Percentiles rank a stretch among this genome's conserved stretches.
Conservation (phyloP, 2,797 vertebrate species). For the Centropyge bicolor region DNA sequence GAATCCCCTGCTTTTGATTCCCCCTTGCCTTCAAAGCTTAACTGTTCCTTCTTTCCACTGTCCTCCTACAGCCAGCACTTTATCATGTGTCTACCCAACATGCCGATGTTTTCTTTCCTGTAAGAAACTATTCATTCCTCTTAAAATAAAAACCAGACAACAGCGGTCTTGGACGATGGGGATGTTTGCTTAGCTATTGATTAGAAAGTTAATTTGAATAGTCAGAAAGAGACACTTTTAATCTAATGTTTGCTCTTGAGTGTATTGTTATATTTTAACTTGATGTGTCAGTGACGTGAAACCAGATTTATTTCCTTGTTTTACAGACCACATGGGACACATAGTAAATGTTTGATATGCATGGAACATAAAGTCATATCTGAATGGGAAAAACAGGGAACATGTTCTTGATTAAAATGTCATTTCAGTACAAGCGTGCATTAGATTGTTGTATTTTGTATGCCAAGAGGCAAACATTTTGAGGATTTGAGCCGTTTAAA, state of each 20-base stretch:
- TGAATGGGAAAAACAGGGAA: not conserved
- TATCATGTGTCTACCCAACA: not conserved
- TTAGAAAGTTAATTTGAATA: not conserved
- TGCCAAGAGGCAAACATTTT: not conserved
- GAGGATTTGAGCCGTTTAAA: not conserved
- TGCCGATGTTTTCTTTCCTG: not conserved
- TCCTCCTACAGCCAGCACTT: not conserved
- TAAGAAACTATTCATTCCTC: not conserved
- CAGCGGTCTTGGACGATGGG: not conserved
- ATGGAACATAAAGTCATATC: conserved; percentile 21
- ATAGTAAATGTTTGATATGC: conserved; percentile 31
- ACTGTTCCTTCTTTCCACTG: not conserved
- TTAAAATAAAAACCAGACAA: not conserved
- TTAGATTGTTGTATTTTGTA: not conserved
- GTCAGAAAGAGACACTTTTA: not conserved
- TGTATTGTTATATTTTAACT: not conserved
- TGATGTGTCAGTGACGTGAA: conserved; percentile 6
- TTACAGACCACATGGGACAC: conserved; percentile 50
- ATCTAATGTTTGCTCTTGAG: not conserved
- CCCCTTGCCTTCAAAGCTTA: too few relatives aligned
- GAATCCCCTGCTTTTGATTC: too few relatives aligned
- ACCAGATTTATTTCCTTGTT: conserved; percentile 30
- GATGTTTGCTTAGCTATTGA: not conserved
- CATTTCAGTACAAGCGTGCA: conserved; percentile 1
- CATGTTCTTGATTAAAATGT: conserved; percentile 26